Evolutionary conservation across 2,797 vertebrate species (phyloP), one percentile per base, ranked within the genome.

Genomic region (Antrozous pallidus): DNA sequence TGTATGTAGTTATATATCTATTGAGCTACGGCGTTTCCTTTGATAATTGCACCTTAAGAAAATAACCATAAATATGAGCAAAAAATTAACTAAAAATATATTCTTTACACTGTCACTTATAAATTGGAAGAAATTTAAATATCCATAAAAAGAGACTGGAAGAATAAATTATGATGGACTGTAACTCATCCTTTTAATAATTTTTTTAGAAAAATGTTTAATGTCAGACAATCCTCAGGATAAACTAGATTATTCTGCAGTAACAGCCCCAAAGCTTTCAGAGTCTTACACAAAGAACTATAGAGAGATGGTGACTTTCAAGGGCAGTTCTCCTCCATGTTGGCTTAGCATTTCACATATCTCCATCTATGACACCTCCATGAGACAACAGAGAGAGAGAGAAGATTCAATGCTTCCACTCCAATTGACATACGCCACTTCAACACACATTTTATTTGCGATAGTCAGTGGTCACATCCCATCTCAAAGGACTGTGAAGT

Each of bases 101-200:
- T 88, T 88, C 26, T 28, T 92, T 71, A 45, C 45, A 65, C 18
- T 71, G 54, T 28, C 20, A 2, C 1, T 78, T 91, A 18, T 51
- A 74, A 40, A 77, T 49, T 83, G 8, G 54, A 93, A 93, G 49
- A 9, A 67, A 63, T 67, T 95, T 91, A 82, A 87, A 75, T 86
- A 84, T 49, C 24, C 33, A 38, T 24, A 58, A 49, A 75, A 91
- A 83, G 47, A 85, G 67, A 36, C 9, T 74, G 16, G 13, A 6
- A 85, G 67, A 88, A 47, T 89, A 65, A 54, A 84, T 83, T 67
- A 81, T n/a, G 9, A 73, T 73, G 20, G 77, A 65, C 24, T 75
- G 0, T 65, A 82, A 47, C 54, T 84, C 45, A 65, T 10, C 14
- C 22, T 40, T 54, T 90, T 45, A 69, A 45, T 71, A 6, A 31